Evolutionary conservation across 2,797 vertebrate species (phyloP).

Genomic region (Artibeus lituratus): DNA sequence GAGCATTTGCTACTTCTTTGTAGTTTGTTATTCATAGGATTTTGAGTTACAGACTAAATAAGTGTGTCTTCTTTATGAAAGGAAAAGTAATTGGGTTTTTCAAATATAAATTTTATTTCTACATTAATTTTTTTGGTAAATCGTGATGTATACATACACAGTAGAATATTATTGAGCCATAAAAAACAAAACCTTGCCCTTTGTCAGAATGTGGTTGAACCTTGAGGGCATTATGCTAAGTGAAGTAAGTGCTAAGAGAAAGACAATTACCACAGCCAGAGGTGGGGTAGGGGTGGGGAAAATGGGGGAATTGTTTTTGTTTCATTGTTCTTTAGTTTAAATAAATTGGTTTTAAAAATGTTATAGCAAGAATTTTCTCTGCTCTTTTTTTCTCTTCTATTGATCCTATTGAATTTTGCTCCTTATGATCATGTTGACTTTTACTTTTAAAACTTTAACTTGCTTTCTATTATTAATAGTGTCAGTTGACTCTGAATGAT

Average conservation of each 20-base stretch:
- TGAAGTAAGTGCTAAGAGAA: background rate
- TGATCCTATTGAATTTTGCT: background rate
- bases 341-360: background rate
- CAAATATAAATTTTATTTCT: slow-evolving; percentile 16
- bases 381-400: background rate
- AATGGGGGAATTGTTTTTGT: background rate
- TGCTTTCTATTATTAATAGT: background rate
- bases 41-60: slow-evolving; percentile 44
- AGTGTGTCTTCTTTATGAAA: slow-evolving; percentile 11
- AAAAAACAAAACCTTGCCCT: background rate
- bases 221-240: background rate
- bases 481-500: background rate
- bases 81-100: slow-evolving; percentile 27
- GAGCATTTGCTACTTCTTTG: background rate
- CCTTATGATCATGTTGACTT: background rate
- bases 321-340: background rate
- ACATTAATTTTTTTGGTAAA: background rate
- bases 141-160: background rate
- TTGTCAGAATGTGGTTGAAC: background rate
- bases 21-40: slow-evolving; percentile 5
- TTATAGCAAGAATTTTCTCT: background rate
- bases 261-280: background rate
- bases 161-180: background rate
- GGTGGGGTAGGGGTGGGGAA: too few species aligned
- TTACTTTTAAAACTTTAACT: background rate